These are phyloP conservation scores for Torymus auratus DNA, from an alignment of 2,888 invertebrate species.

Conservation along the genomic window DNA sequence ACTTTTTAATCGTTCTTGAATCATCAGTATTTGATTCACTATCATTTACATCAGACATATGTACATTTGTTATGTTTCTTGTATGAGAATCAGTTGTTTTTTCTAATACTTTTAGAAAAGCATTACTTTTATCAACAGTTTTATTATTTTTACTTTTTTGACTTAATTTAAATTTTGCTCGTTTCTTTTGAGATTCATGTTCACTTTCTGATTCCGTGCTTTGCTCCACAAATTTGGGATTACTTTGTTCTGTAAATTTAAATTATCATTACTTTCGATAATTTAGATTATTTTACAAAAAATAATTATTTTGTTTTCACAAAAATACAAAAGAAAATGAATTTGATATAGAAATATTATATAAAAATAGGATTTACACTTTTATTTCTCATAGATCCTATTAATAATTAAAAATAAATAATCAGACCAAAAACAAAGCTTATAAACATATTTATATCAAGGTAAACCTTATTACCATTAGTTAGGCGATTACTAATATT, in stretches of 20 bases:
- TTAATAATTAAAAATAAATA: not conserved
- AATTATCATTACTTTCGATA: not conserved
- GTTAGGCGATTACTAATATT: not conserved
- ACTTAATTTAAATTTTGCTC: slow-evolving; percentile 31
- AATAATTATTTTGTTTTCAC: not conserved
- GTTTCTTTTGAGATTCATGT: slow-evolving; percentile 34
- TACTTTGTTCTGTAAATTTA: slow-evolving; percentile 21
- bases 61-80: slow-evolving; percentile 18
- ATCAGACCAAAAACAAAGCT: not conserved
- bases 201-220: slow-evolving; percentile 58
- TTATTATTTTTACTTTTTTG: slow-evolving; percentile 48
- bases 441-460: not conserved
- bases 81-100: slow-evolving; percentile 10
- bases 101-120: slow-evolving; percentile 56
- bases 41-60: slow-evolving; percentile 6
- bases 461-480: slow-evolving; percentile 27
- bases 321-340: too few relatives aligned
- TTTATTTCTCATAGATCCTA: not conserved
- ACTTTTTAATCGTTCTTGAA: slow-evolving; percentile 50
- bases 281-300: not conserved
- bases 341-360: not conserved
- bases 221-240: slow-evolving; percentile 3
- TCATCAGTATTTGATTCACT: slow-evolving; percentile 47
- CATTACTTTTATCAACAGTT: slow-evolving; percentile 52
- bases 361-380: not conserved